Conservation (phyloP, 2,888 invertebrate genomes). For the Callimorpha dominula region DNA sequence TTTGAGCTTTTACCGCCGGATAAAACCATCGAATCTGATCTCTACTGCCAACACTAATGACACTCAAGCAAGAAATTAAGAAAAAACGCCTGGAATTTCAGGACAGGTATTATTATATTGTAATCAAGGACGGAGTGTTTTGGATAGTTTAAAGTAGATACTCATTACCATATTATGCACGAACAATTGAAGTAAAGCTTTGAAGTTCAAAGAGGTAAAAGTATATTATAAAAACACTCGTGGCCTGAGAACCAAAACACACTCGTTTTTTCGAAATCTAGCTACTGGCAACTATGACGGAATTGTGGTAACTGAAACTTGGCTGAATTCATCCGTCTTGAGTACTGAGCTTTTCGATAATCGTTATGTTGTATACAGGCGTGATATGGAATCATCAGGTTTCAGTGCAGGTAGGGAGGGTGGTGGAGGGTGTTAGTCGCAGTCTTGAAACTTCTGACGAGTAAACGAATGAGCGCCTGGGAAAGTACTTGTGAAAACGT, state of each 20-base stretch:
- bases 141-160: neutral
- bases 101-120: neutral
- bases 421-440: slow-evolving; percentile 1
- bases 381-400: slow-evolving; percentile 6
- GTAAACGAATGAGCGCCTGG: neutral
- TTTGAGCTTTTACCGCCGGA: too few species aligned
- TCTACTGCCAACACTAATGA: too few species aligned
- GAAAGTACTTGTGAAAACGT: neutral
- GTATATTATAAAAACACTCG: neutral
- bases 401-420: neutral
- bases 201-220: slow-evolving; percentile 1
- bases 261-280: neutral
- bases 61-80: too few species aligned
- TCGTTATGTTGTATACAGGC: slow-evolving; percentile 6
- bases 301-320: slow-evolving; percentile 1
- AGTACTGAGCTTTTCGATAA: slow-evolving; percentile 4
- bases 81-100: too few species aligned
- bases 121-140: slow-evolving; percentile 5
- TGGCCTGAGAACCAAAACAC: slow-evolving; percentile 18
- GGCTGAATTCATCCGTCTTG: neutral
- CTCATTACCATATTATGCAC: neutral
- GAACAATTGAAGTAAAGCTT: too few species aligned
- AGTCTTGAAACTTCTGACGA: neutral
- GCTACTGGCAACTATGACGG: neutral
- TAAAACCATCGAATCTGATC: too few species aligned